phyloP scores from a whole-genome alignment of 2,888 invertebrate genomes.

The Julus scandinavius region DNA sequence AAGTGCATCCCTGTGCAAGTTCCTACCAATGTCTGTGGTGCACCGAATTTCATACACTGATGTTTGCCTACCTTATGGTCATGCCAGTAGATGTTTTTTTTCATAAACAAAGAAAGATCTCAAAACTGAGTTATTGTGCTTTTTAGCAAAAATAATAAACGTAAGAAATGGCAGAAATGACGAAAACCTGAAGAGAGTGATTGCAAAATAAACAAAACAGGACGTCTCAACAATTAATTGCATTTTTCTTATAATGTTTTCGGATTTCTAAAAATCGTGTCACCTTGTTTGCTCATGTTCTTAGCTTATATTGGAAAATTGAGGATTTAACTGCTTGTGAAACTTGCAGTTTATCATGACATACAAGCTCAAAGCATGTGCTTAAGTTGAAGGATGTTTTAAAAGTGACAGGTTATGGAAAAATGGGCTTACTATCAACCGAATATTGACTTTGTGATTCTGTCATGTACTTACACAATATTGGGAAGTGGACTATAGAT shows the following conservation, averaged over 20 bases:
- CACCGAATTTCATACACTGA: neutral
- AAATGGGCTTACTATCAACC: neutral
- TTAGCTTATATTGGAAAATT: neutral
- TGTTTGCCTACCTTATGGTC: neutral
- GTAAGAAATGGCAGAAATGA: neutral
- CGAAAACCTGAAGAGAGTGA: neutral
- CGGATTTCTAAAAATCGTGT: neutral
- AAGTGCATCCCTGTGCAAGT: neutral
- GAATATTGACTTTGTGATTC: neutral
- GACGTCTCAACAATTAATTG: neutral
- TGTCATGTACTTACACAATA: neutral
- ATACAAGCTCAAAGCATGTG: neutral
- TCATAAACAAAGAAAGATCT: neutral
- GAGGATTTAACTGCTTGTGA: neutral
- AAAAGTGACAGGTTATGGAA: neutral
- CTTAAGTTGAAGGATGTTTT: neutral
- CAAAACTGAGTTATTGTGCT: conserved; percentile 10
- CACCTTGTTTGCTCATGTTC: neutral
- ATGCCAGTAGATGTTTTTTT: neutral
- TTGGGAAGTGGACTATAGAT: no score
- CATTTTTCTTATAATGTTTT: neutral
- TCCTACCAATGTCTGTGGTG: neutral
- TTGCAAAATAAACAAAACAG: neutral
- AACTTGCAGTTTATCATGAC: neutral
- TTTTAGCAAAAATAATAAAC: conserved; percentile 11